These are phyloP conservation scores for Argopecten irradians DNA, from an alignment of 1,140 invertebrate species.

Conservation along the genomic window DNA sequence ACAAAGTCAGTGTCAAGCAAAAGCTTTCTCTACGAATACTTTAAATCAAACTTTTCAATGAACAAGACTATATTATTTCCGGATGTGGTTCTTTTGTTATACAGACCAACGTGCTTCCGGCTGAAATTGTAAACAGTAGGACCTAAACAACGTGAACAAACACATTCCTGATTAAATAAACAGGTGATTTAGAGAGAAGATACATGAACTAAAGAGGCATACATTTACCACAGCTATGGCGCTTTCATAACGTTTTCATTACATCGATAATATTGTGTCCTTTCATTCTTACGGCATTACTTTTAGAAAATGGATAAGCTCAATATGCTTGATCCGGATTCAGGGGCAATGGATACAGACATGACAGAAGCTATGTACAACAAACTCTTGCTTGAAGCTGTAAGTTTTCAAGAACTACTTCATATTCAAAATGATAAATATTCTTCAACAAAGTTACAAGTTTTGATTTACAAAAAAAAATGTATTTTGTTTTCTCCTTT, in stretches of 20 bases:
- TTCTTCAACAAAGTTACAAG: no score
- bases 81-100: neutral
- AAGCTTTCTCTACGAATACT: no score
- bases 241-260: neutral
- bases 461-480: no score
- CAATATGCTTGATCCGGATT: neutral
- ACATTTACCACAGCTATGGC: neutral
- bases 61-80: neutral
- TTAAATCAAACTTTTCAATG: neutral
- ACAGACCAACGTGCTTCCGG: neutral
- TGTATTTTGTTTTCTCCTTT: no score
- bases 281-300: neutral
- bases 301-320: neutral
- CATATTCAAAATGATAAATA: no score
- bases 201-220: neutral
- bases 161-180: neutral
- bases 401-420: no score
- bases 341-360: neutral
- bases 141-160: conserved; percentile 13
- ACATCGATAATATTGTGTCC: neutral
- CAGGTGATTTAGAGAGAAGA: neutral
- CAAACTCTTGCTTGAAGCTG: neutral
- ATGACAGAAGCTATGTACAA: neutral
- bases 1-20: neutral
- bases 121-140: conserved; percentile 2